Percentiles rank a stretch among this genome's conserved stretches.
phyloP scores from a whole-genome alignment of 2,113 vertebrate genomes.

The Columba janthina region DNA sequence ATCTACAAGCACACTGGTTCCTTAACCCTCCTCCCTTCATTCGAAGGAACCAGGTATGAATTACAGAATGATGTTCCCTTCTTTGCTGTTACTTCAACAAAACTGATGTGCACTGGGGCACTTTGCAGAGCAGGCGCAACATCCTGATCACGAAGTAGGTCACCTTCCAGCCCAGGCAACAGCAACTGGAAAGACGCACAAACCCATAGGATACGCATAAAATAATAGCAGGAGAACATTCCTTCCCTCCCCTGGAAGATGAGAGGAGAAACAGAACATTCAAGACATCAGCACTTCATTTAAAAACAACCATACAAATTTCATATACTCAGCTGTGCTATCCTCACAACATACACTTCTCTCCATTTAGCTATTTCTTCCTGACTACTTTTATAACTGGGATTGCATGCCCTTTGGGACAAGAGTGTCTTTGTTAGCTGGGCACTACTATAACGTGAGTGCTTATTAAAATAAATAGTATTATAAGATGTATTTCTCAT shows the following conservation, averaged over 20 bases:
- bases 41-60: neutral
- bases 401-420: neutral
- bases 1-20: neutral
- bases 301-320: neutral
- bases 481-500: neutral
- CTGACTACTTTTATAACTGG: neutral
- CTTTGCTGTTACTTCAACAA: neutral
- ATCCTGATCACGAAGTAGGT: neutral
- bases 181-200: neutral
- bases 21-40: neutral
- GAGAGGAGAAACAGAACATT: neutral
- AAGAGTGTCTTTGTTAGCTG: neutral
- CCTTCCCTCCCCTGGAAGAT: neutral
- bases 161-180: neutral
- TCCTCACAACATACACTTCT: neutral
- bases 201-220: neutral
- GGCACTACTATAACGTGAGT: fast-evolving
- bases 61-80: neutral
- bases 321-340: neutral
- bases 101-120: neutral
- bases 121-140: neutral
- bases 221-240: neutral
- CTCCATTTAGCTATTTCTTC: neutral
- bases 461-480: neutral
- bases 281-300: neutral